Conservation (phyloP, 2,113 vertebrate genomes). For the Stegostoma tigrinum region DNA sequence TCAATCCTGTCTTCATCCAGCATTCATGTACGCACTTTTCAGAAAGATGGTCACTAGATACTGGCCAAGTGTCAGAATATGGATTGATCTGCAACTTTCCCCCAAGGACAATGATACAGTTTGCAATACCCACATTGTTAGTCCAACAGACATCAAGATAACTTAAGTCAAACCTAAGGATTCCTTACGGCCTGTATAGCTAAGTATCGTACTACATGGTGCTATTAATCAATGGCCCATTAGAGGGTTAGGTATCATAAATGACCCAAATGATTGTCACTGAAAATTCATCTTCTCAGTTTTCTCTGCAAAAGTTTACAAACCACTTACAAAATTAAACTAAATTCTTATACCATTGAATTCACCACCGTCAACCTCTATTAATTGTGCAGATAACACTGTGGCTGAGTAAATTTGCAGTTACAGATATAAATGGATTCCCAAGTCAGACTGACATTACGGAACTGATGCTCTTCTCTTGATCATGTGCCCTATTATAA, state of each 20-base stretch:
- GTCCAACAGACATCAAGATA: background rate
- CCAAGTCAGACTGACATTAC: background rate
- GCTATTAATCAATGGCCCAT: background rate
- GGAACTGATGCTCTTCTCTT: background rate
- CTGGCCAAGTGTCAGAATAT: background rate
- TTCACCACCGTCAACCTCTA: background rate
- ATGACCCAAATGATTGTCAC: background rate
- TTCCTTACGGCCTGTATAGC: background rate
- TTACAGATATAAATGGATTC: background rate
- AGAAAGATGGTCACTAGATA: background rate
- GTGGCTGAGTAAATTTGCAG: background rate
- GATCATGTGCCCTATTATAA: background rate
- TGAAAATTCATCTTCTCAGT: background rate
- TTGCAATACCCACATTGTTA: background rate
- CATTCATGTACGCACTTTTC: background rate
- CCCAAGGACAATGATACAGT: background rate
- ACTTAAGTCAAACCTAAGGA: background rate
- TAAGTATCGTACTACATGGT: background rate
- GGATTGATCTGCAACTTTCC: background rate
- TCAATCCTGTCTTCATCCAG: background rate
- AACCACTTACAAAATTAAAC: background rate
- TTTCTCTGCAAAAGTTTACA: background rate
- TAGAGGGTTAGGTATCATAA: background rate
- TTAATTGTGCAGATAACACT: background rate
- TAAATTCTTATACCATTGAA: background rate